These are phyloP conservation scores for Trichonephila inaurata DNA, from an alignment of 1,140 invertebrate species.

Conservation along the genomic window DNA sequence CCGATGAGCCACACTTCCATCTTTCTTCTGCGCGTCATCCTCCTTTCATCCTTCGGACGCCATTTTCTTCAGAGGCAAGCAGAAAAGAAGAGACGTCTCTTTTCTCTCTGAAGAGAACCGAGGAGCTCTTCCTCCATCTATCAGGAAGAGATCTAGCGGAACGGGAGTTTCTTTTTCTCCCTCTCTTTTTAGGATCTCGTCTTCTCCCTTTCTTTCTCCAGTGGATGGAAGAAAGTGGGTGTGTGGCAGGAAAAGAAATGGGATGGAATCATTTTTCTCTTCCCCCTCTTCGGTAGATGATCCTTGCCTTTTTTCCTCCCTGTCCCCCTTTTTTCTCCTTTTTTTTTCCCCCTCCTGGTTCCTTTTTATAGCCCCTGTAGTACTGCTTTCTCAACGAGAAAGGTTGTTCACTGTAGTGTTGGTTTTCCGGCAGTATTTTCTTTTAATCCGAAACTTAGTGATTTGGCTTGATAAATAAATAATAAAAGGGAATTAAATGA, in stretches of 20 bases:
- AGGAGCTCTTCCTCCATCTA: background rate
- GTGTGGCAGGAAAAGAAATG: background rate
- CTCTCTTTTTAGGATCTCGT: no score
- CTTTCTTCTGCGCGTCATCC: constrained; percentile 45
- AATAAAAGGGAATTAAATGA: no score
- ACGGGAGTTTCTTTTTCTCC: background rate
- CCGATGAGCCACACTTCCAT: constrained; percentile 68
- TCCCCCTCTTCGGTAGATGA: background rate
- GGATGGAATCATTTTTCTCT: constrained; percentile 27
- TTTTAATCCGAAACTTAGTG: background rate
- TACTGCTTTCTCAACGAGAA: background rate
- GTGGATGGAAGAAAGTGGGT: background rate
- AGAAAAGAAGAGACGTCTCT: constrained; percentile 38
- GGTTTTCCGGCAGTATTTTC: background rate
- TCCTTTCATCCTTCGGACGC: background rate
- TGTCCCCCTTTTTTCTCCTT: background rate
- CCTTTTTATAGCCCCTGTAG: background rate
- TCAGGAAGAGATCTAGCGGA: background rate
- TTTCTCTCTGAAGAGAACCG: background rate
- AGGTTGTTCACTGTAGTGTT: constrained; percentile 2
- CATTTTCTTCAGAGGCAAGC: background rate
- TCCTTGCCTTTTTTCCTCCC: background rate
- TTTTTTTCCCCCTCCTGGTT: background rate
- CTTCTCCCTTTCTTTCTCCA: constrained; percentile 10
- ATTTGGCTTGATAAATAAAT: no score